These are phyloP conservation scores for Coccyzus lansbergi DNA, from an alignment of 2,797 vertebrate species.

Conservation along the genomic window DNA sequence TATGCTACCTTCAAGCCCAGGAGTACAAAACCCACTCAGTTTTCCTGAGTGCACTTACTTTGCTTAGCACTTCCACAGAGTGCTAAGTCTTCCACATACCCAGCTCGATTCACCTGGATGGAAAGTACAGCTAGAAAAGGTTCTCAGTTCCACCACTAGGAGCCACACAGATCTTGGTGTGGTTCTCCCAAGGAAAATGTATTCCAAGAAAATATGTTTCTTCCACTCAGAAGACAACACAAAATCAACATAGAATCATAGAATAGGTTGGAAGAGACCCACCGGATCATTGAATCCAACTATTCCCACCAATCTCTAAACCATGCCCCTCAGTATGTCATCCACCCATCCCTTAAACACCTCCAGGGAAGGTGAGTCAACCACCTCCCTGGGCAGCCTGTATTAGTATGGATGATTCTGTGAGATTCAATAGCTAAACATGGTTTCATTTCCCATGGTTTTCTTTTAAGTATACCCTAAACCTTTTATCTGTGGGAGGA, in stretches of 20 bases:
- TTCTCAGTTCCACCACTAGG: background rate
- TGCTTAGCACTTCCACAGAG: background rate
- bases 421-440: background rate
- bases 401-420: background rate
- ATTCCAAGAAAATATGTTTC: background rate
- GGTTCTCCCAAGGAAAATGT: background rate
- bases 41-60: background rate
- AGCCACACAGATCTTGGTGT: background rate
- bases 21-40: background rate
- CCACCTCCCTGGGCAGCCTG: too few relatives aligned
- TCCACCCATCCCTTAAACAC: too few relatives aligned
- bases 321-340: too few relatives aligned
- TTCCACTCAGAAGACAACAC: background rate
- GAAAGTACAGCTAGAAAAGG: background rate
- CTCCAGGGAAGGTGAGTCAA: too few relatives aligned
- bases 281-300: too few relatives aligned
- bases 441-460: background rate
- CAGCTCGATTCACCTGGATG: fast-evolving
- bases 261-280: too few relatives aligned
- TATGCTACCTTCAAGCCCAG: background rate
- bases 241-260: too few relatives aligned
- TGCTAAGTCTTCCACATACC: background rate
- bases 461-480: background rate
- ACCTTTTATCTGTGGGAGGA: background rate
- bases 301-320: too few relatives aligned